Base-by-base conservation (phyloP, 1,140 invertebrate species). In the Medauroidea extradentata region DNA sequence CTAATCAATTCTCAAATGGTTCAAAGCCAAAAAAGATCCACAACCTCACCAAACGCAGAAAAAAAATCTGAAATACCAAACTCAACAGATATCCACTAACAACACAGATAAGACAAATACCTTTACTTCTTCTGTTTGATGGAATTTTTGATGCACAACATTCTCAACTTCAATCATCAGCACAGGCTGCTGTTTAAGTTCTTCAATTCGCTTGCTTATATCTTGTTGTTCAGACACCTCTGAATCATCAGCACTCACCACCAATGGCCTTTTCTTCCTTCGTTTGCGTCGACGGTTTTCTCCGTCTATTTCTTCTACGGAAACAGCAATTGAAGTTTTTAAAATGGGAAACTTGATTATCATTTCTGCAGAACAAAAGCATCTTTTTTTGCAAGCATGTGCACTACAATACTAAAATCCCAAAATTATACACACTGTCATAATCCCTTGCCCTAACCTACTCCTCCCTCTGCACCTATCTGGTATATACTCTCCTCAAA, bases 131-230 rank as follows among this genome's bases (percentile, higher is more conserved):
- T 96, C 92, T 14, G 89, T 96, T 73, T 90, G 89, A 63, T 88
- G 82, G 74, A 95, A 98, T 64, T 90, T 88, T 58, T 96, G 88
- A 71, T 96, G 90, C 29, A 85, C 81, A 43, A 98, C 73, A 81
- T 99, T 99, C 75, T 97, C 93, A 27, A 96, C 93, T 77, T 96
- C 93, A 0, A 91, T 94, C 89, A 98, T 95, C 27, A 99, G 76
- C 9, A 99, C 79, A 41, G 79, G 78, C 60, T 79, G 70, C 41
- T 67, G 62, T 49, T 54, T 54, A 8, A 53, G 18, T 23, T 57
- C 42, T 9, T 71, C 38, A 7, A 11, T 11, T 34, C 11, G 29
- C 29, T 34, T 34, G 29, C 11, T 11, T 2, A 34, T 29, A 8
- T 18, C 19, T 51, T 3, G 53, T 16, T 27, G 16, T 4, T 27